Conservation (phyloP, 2,797 vertebrate species). For the Philypnodon macrostomus region DNA sequence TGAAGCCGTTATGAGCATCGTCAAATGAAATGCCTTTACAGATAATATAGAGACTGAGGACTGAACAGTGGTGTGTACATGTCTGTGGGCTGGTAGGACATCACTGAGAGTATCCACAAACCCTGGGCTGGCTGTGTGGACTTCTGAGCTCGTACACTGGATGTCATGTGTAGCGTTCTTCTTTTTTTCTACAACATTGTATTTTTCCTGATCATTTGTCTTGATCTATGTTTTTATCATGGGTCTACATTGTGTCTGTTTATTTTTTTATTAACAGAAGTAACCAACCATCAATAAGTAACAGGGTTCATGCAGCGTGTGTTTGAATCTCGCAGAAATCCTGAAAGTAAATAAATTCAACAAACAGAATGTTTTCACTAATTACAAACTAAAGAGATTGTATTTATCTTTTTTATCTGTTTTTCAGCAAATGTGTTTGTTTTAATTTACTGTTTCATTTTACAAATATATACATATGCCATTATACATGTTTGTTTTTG, state of each 20-base stretch:
- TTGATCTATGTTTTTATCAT: constrained; percentile 3
- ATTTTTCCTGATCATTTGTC: not conserved
- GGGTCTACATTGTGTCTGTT: too few species aligned
- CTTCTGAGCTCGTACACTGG: constrained; percentile 2
- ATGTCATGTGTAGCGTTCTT: not conserved
- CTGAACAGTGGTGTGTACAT: not conserved
- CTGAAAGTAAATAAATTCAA: not conserved
- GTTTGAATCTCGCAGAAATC: too few species aligned
- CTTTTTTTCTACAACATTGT: not conserved
- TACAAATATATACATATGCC: constrained; percentile 11
- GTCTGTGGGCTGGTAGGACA: not conserved
- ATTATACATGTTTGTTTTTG: constrained; percentile 2
- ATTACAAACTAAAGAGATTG: constrained; percentile 37
- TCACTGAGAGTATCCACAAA: constrained; percentile 1
- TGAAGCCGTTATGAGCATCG: constrained; percentile 77
- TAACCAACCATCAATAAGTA: constrained; percentile 2
- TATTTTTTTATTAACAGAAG: constrained; percentile 1
- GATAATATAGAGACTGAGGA: not conserved
- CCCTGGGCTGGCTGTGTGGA: not conserved
- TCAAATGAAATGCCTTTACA: constrained; percentile 56
- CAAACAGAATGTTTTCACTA: constrained; percentile 9
- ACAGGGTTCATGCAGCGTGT: too few species aligned
- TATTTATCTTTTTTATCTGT: constrained; percentile 12
- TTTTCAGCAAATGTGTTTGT: constrained; percentile 12
- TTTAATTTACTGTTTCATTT: constrained; percentile 1